A percentile compares a stretch with the other conserved stretches of the same genome.
phyloP scores from a whole-genome alignment of 2,888 invertebrate genomes.

The Torymus aiolomorphi region DNA sequence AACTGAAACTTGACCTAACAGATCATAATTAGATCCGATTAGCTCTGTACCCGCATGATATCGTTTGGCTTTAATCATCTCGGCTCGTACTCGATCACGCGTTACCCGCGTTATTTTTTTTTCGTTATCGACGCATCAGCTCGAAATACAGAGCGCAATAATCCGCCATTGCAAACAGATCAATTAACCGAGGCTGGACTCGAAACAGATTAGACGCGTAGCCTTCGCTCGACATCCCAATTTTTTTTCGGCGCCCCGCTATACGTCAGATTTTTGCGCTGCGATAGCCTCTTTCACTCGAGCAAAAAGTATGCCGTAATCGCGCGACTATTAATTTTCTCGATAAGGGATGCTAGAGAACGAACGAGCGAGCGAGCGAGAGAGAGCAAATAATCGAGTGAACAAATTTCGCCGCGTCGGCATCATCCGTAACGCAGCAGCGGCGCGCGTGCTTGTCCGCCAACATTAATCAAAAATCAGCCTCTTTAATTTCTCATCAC shows the following conservation, averaged over 20 bases:
- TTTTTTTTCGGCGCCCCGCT: neutral
- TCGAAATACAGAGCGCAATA: no score
- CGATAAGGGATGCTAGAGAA: neutral
- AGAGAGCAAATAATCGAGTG: slow-evolving; percentile 3
- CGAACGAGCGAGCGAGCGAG: neutral
- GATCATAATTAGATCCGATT: no score
- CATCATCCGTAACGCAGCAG: slow-evolving; percentile 1
- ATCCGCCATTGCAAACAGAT: no score
- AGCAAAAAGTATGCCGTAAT: slow-evolving; percentile 13
- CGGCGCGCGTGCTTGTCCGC: no score
- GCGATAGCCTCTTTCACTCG: neutral
- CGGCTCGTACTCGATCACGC: no score
- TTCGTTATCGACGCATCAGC: no score
- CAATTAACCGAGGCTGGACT: no score
- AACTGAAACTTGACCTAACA: no score
- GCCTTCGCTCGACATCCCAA: neutral
- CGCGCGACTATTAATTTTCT: slow-evolving; percentile 16
- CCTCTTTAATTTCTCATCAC: slow-evolving; percentile 41
- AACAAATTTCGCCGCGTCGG: slow-evolving; percentile 21
- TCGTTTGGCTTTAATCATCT: no score
- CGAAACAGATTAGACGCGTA: no score
- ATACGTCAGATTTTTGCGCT: neutral
- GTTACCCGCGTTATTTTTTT: no score
- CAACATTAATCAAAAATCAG: slow-evolving; percentile 30
- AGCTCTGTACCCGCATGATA: no score